phyloP scores from a whole-genome alignment of 2,888 invertebrate species.

The Nowickia ferox region DNA sequence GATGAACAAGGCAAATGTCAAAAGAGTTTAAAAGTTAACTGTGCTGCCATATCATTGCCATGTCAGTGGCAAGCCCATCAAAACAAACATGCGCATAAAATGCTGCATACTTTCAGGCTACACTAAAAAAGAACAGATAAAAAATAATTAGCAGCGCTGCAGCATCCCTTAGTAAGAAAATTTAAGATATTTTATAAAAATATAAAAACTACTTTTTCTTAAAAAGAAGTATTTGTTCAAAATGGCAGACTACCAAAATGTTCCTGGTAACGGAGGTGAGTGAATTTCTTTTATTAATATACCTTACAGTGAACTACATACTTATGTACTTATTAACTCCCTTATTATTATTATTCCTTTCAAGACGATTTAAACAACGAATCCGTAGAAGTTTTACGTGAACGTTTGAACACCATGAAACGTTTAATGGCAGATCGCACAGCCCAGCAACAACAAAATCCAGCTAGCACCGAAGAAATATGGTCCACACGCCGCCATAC shows the following conservation, averaged over 20 bases:
- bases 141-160: conserved; percentile 14
- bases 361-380: conserved; percentile 84
- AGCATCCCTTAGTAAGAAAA: conserved; percentile 58
- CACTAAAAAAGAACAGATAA: conserved; percentile 4
- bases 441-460: conserved; percentile 83
- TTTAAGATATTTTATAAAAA: conserved; percentile 19
- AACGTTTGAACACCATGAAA: conserved; percentile 91
- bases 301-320: neutral
- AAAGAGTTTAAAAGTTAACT: neutral
- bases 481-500: conserved; percentile 82
- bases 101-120: conserved; percentile 71
- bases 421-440: conserved; percentile 90
- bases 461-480: conserved; percentile 81
- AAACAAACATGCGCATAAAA: conserved; percentile 63
- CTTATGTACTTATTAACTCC: neutral
- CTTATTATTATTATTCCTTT: neutral
- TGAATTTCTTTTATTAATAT: neutral
- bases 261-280: conserved; percentile 62
- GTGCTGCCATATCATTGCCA: conserved; percentile 19
- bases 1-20: conserved; percentile 33
- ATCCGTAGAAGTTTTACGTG: conserved; percentile 91
- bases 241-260: conserved; percentile 67
- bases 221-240: conserved; percentile 6
- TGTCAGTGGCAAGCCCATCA: neutral
- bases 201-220: conserved; percentile 9